Evolutionary conservation across 2,113 vertebrate genomes (phyloP), one percentile per base, ranked within the genome.

Genomic region (Uria aalge): DNA sequence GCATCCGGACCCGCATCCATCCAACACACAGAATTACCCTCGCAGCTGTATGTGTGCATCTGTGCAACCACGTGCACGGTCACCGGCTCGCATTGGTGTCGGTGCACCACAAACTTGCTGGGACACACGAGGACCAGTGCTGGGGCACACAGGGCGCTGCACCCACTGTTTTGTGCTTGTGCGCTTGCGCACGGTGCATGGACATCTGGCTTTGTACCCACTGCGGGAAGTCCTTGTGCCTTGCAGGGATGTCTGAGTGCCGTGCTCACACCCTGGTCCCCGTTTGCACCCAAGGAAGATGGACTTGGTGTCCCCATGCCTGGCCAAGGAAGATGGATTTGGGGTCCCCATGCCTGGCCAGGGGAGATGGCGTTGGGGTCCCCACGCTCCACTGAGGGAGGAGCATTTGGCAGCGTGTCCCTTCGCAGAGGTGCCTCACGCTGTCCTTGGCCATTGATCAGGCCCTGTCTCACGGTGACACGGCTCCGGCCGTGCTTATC

Each of bases 61-160:
- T 48, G 36, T 69, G 69, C 45, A 43, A 5, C 15, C n/a, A 5
- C 1, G 0, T 20, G 15, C 52, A 6, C 0, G 0, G 5, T 48
- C 30, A 9, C 26, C 0, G 0, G 34, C 40, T 81, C 66, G 40
- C 57, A 40, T 27, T 2, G 0, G 0, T 0, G 0, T 41, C 1
- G 0, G 32, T 15, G 56, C 38, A n/a, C 23, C n/a, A 21, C 55
- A 59, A 3, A 83, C 32, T 43, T 27, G 3, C 45, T 3, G 7
- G 52, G 16, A 22, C 10, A 15, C 38, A 12, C 1, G 5, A 7
- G 66, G 30, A 40, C 9, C 57, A 5, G 29, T 16, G 47, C 15
- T 8, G 9, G 53, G 22, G 50, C 13, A 17, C n/a, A 40, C 30
- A 11, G 2, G 5, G 23, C 0, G 2, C 52, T 12, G 36, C 36